A percentile compares a stretch with the other conserved stretches of the same genome.
phyloP scores from a whole-genome alignment of 30 jellyfish, hydroid and myxozoan genomes.

The Sanderia malayensis region DNA sequence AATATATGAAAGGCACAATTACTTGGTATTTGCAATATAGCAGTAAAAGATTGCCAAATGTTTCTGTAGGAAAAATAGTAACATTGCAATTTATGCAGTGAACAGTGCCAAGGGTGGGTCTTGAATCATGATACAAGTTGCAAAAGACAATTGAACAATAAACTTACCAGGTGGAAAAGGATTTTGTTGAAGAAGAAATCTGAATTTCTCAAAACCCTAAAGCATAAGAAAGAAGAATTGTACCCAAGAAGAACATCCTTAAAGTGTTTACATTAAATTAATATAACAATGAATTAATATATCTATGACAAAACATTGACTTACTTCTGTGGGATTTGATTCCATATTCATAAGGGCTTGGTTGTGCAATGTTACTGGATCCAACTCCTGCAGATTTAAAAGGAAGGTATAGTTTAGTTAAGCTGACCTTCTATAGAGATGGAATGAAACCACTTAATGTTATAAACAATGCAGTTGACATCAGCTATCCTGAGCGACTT shows the following conservation, averaged over 20 bases:
- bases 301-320: too few relatives aligned
- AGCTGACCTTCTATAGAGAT: too few relatives aligned
- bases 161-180: slow-evolving; percentile 94
- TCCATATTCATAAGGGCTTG: slow-evolving; percentile 96
- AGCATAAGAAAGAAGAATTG: slow-evolving; percentile 4
- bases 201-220: slow-evolving; percentile 89
- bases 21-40: slow-evolving; percentile 95
- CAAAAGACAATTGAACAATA: not conserved
- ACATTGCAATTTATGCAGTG: not conserved
- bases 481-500: too few relatives aligned
- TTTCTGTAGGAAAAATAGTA: slow-evolving; percentile 41
- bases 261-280: not conserved
- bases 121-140: not conserved
- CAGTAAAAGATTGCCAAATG: slow-evolving; percentile 92
- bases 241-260: not conserved
- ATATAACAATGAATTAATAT: not conserved
- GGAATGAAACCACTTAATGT: too few relatives aligned
- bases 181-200: slow-evolving; percentile 88
- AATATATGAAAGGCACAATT: not conserved
- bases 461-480: too few relatives aligned
- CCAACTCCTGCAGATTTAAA: slow-evolving; percentile 63
- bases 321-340: slow-evolving; percentile 90
- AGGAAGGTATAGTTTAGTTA: too few relatives aligned
- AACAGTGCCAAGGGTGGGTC: not conserved
- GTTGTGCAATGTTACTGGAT: slow-evolving; percentile 91